Conservation (phyloP, 2,888 invertebrate genomes). For the Eupithecia inturbata region DNA sequence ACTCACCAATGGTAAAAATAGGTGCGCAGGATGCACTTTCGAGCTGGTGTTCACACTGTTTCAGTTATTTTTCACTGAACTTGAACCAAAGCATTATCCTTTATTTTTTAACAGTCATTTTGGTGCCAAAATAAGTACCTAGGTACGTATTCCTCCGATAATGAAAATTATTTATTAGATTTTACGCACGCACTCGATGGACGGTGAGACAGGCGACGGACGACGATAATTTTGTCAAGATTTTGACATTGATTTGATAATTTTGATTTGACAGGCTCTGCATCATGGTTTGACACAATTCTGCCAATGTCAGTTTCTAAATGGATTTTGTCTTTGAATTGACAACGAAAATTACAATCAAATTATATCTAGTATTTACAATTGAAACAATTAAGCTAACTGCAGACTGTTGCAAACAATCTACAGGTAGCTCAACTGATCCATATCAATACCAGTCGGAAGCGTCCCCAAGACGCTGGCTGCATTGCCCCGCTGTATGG, state of each 20-base stretch:
- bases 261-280: not conserved
- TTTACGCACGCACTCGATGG: not conserved
- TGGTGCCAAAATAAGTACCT: not conserved
- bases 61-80: slow-evolving; percentile 31
- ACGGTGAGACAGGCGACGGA: not conserved
- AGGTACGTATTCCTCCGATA: not conserved
- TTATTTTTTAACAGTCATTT: slow-evolving; percentile 2
- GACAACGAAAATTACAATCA: no score
- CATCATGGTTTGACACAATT: no score
- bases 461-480: no score
- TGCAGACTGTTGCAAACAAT: no score
- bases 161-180: not conserved
- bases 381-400: no score
- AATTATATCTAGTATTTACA: no score
- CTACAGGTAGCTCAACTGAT: no score
- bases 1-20: slow-evolving; percentile 24
- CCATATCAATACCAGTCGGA: no score
- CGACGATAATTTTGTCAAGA: not conserved
- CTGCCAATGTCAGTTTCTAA: no score
- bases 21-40: slow-evolving; percentile 21
- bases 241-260: not conserved
- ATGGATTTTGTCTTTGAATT: no score
- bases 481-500: no score
- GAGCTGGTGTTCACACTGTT: slow-evolving; percentile 31
- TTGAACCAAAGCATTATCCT: slow-evolving; percentile 9